Percentiles rank a stretch among this genome's conserved stretches.
Evolutionary conservation across 2,888 invertebrate species (phyloP).

Genomic region (Neria commutata): DNA sequence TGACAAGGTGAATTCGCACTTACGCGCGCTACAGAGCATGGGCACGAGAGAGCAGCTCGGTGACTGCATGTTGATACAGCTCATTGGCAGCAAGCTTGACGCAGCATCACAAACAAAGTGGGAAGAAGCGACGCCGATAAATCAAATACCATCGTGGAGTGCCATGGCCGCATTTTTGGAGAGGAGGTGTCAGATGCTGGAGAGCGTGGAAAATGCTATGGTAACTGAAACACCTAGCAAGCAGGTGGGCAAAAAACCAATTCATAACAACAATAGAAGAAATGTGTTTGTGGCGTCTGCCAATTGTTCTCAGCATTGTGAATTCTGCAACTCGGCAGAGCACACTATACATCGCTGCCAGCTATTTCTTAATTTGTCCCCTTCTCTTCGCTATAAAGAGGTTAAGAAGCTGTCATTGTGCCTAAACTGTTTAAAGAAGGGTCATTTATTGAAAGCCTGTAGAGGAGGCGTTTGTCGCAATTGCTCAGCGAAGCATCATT

Average conservation of each 20-base stretch:
- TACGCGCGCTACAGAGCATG: constrained; percentile 18
- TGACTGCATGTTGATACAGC: neutral
- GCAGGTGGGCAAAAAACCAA: constrained; percentile 21
- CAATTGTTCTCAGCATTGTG: too few species aligned
- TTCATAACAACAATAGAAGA: too few species aligned
- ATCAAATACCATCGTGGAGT: constrained; percentile 21
- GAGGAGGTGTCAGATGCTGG: constrained; percentile 21
- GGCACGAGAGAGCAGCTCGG: constrained; percentile 1
- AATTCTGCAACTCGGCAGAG: neutral
- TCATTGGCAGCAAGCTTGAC: constrained; percentile 16
- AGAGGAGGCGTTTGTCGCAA: constrained; percentile 25
- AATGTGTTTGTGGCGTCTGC: too few species aligned
- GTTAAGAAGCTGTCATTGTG: constrained; percentile 23
- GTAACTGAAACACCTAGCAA: constrained; percentile 17
- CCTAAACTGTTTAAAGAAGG: constrained; percentile 30
- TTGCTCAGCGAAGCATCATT: constrained; percentile 27
- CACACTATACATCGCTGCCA: neutral
- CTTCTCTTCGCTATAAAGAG: constrained; percentile 15
- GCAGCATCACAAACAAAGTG: constrained; percentile 15
- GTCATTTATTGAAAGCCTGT: constrained; percentile 26
- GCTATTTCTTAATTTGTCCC: neutral
- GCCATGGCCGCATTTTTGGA: constrained; percentile 20
- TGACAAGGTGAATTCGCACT: constrained; percentile 19
- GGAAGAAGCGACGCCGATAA: constrained; percentile 15
- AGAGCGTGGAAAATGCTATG: constrained; percentile 23